Evolutionary conservation across 2,888 invertebrate species (phyloP).

Genomic region (Pediacus dermestoides): DNA sequence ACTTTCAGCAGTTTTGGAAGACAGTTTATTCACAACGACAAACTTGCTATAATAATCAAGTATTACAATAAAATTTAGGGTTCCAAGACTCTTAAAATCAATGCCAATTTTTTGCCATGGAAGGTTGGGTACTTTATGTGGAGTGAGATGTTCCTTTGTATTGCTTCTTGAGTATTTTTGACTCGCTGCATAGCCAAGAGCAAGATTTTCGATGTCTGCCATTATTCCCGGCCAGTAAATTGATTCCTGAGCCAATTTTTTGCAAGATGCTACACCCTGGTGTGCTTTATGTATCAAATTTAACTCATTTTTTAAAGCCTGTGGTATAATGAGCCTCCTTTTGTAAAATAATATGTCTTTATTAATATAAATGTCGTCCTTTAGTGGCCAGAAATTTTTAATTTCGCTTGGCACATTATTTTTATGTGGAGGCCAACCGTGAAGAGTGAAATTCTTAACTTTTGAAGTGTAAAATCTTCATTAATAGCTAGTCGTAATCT

Average conservation of each 20-base stretch:
- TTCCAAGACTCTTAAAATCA: slow-evolving; percentile 16
- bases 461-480: slow-evolving; percentile 7
- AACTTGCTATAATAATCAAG: slow-evolving; percentile 31
- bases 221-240: slow-evolving; percentile 29
- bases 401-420: slow-evolving; percentile 3
- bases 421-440: slow-evolving; percentile 19
- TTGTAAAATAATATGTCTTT: slow-evolving; percentile 12
- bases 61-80: slow-evolving; percentile 25
- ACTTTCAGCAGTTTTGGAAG: slow-evolving; percentile 8
- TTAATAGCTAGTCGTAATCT: slow-evolving; percentile 6
- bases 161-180: slow-evolving; percentile 15
- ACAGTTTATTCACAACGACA: slow-evolving; percentile 23
- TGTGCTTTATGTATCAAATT: slow-evolving; percentile 13
- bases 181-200: slow-evolving; percentile 18
- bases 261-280: slow-evolving; percentile 18
- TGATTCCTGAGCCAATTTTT: slow-evolving; percentile 23
- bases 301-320: slow-evolving; percentile 7
- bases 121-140: slow-evolving; percentile 14
- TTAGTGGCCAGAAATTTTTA: slow-evolving; percentile 14
- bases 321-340: slow-evolving; percentile 11
- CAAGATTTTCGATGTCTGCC: slow-evolving; percentile 26
- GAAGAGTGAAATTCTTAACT: slow-evolving; percentile 11
- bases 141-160: slow-evolving; percentile 16
- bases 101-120: slow-evolving; percentile 23
- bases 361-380: slow-evolving; percentile 11